These are phyloP conservation scores for Strigamia transsilvanica DNA, from an alignment of 2,888 invertebrate genomes.

Conservation along the genomic window DNA sequence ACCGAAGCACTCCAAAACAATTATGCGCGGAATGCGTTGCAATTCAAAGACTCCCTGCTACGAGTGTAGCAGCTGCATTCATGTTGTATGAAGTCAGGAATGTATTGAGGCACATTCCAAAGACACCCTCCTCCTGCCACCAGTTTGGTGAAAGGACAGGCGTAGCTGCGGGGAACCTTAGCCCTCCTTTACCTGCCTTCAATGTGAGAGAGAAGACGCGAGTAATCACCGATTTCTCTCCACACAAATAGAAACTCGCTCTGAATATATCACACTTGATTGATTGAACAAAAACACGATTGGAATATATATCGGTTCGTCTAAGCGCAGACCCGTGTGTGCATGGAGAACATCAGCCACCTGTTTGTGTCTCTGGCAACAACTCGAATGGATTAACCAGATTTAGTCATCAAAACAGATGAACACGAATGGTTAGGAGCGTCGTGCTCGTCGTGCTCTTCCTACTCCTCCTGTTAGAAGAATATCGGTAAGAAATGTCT, in stretches of 20 bases:
- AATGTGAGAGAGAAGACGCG: not conserved
- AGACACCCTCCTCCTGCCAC: not conserved
- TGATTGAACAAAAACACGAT: not conserved
- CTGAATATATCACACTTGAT: not conserved
- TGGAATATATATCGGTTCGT: not conserved
- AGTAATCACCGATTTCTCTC: constrained; percentile 13
- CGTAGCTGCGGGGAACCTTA: constrained; percentile 46
- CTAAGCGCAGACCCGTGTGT: constrained; percentile 7
- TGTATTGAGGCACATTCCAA: constrained; percentile 51
- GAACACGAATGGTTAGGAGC: constrained; percentile 45
- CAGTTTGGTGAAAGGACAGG: constrained; percentile 51
- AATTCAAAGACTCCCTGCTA: not conserved
- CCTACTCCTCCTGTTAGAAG: too few relatives aligned
- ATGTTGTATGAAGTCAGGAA: constrained; percentile 51
- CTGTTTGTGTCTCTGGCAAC: not conserved
- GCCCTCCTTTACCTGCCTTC: constrained; percentile 48
- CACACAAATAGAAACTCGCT: not conserved
- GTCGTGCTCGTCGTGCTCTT: not conserved
- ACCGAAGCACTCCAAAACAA: not conserved
- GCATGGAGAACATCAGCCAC: constrained; percentile 14
- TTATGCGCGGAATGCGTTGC: constrained; percentile 13
- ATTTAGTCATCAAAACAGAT: constrained; percentile 35
- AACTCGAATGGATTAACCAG: constrained; percentile 32
- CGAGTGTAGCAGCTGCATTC: constrained; percentile 52
- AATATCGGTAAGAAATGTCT: constrained; percentile 21